These are phyloP conservation scores for Muraenolepis orangiensis DNA, from an alignment of 2,797 vertebrate species.

Conservation along the genomic window DNA sequence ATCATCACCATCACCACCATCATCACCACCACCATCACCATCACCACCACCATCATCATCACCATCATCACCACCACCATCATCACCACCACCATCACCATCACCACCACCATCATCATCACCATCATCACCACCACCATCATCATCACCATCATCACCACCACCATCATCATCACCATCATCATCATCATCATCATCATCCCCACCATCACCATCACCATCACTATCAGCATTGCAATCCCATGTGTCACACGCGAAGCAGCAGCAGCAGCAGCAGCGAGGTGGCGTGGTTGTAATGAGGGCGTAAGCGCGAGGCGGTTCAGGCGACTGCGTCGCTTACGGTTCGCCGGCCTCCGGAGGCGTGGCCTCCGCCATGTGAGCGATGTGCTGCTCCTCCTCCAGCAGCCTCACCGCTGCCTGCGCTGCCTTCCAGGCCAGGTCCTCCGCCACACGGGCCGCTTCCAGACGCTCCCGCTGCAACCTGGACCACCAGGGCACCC, in stretches of 20 bases:
- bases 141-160: not conserved
- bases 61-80: not conserved
- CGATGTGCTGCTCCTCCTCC: slow-evolving; percentile 60
- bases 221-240: not conserved
- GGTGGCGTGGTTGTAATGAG: not conserved
- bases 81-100: not conserved
- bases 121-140: not conserved
- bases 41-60: not conserved
- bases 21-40: not conserved
- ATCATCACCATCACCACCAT: not conserved
- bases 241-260: not conserved
- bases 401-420: slow-evolving; percentile 61
- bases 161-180: not conserved
- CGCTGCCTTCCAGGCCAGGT: slow-evolving; percentile 65
- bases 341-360: slow-evolving; percentile 59
- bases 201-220: not conserved
- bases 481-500: slow-evolving; percentile 40
- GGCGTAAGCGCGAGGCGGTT: not conserved
- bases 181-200: not conserved
- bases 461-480: slow-evolving; percentile 63
- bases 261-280: not conserved
- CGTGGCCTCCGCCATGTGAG: slow-evolving; percentile 50
- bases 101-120: not conserved
- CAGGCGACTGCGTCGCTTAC: slow-evolving; percentile 48
- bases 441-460: slow-evolving; percentile 62